Conservation (phyloP, 1,140 invertebrate genomes). For the Brachionus manjavacas region DNA sequence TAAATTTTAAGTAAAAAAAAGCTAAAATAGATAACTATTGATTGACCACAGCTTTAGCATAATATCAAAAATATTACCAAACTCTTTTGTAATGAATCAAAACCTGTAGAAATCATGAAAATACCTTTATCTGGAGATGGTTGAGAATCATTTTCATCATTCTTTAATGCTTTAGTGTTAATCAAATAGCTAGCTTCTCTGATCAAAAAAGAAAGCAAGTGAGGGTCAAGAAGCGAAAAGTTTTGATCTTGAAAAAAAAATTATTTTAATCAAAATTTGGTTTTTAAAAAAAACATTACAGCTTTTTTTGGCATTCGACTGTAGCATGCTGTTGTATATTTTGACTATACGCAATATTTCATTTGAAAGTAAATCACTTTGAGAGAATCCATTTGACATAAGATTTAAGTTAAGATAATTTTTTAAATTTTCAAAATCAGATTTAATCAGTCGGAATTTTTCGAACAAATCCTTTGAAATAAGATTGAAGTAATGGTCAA, state of each 20-base stretch:
- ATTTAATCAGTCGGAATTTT: conserved; percentile 26
- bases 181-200: conserved; percentile 9
- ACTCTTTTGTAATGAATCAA: not conserved
- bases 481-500: conserved; percentile 22
- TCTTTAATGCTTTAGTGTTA: not conserved
- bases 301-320: not conserved
- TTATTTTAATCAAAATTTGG: not conserved
- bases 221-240: not conserved
- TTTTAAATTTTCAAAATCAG: conserved; percentile 5
- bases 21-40: not conserved
- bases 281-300: not conserved
- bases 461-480: conserved; percentile 34
- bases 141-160: not conserved
- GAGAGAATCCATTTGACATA: not conserved
- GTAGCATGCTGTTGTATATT: conserved; percentile 2
- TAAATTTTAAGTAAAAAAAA: not conserved
- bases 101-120: not conserved
- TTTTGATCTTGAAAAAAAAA: not conserved
- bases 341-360: not conserved
- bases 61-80: not conserved
- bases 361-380: not conserved
- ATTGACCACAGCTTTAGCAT: not conserved
- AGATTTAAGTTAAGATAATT: not conserved
- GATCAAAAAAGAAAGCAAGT: not conserved
- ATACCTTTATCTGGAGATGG: not conserved